Conservation (phyloP, 2,888 invertebrate species). For the Aleiodes testaceus region DNA sequence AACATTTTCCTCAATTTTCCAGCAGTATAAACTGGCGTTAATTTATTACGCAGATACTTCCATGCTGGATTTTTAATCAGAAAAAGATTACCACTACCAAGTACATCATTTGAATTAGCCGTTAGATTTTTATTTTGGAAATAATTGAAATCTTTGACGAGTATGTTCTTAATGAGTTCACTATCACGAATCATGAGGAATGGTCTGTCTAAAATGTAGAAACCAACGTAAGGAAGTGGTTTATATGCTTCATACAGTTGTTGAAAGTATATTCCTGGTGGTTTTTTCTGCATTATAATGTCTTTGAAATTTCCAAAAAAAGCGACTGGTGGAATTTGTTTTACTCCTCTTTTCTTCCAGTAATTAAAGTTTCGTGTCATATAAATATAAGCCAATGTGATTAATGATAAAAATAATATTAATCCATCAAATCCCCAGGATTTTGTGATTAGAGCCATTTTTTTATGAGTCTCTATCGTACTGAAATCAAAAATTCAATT, state of each 20-base stretch:
- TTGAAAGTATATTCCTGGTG: constrained; percentile 66
- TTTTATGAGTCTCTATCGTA: constrained; percentile 1
- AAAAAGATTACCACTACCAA: constrained; percentile 72
- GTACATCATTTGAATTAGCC: constrained; percentile 67
- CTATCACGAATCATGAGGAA: constrained; percentile 71
- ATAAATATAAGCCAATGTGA: constrained; percentile 56
- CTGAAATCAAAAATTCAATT: too few species aligned
- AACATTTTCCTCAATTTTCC: constrained; percentile 65
- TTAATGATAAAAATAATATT: constrained; percentile 46
- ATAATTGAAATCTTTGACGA: constrained; percentile 73
- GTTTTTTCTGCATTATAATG: constrained; percentile 61
- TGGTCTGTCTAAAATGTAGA: constrained; percentile 71
- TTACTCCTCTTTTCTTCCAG: constrained; percentile 70
- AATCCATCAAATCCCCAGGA: constrained; percentile 58
- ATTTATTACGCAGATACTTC: constrained; percentile 71
- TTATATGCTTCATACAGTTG: constrained; percentile 66
- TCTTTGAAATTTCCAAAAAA: constrained; percentile 72
- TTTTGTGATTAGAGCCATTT: constrained; percentile 58
- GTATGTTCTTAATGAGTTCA: constrained; percentile 71
- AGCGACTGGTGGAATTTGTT: constrained; percentile 67
- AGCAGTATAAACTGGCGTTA: constrained; percentile 74
- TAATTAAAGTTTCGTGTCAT: constrained; percentile 63
- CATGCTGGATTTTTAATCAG: constrained; percentile 72
- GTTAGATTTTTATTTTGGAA: constrained; percentile 68
- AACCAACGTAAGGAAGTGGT: constrained; percentile 68